Base-by-base conservation (phyloP, 2,888 invertebrate species). In the Dasysyrphus tricinctus region DNA sequence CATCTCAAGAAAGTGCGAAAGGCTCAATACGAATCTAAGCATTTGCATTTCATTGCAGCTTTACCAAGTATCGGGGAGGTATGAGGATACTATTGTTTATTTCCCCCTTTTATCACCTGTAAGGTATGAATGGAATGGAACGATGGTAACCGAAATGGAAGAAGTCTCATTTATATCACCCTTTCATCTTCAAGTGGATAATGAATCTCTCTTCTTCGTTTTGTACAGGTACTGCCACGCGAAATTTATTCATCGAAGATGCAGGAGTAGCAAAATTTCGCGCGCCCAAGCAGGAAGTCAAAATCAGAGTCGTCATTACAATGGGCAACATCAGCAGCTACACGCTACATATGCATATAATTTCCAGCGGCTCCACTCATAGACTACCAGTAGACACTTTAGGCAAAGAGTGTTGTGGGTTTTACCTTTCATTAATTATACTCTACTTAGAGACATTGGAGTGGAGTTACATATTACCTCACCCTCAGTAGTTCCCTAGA, bases 361-460 rank as follows among this genome's bases (percentile, higher is more conserved):
- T 34, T 39, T 51, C 42, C 42, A 42, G 32, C 56, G 54, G 56
- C 39, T 24, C 7, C 7, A 61, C 44, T 54, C 61, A 63, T 63
- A 61, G 54, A 56, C 70, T 56, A 29, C 9, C 44, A 54, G 63
- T 79, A 65, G 63, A 80, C 76, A 80, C 84, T 84, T 65, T 72
- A 77, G 82, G 85, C 74, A 32, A 78, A 67, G 59, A 77, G 67
- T 81, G 81, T 81, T 86, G 85, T 86, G 74, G 85, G 85, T 81
- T 80, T 88, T 88, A 84, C 83, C 88, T 85, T 87, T 87, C 88
- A 88, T 88, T 88, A 88, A 88, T 88, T 88, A 88, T 82, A 85
- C 87, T 88, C 87, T 82, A 85, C 85, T 88, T 85, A 86, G 84
- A 44, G 32, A 65, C 44, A 75, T 72, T 76, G 67, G 61, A 76